Evolutionary conservation across 2,113 vertebrate species (phyloP).

Genomic region (Passer montanus): DNA sequence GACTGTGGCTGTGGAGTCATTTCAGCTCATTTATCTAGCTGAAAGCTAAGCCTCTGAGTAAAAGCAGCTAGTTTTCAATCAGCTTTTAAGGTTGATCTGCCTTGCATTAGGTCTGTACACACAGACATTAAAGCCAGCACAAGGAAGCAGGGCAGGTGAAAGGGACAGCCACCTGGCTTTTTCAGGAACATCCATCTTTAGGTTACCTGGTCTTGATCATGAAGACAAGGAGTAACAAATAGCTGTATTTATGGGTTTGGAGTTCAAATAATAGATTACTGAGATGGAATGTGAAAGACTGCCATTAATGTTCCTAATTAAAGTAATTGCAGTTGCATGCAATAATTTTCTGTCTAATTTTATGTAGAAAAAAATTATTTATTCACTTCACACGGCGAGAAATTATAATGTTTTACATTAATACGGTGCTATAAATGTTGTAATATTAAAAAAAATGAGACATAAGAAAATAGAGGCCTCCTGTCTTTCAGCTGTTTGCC

Average conservation of each 20-base stretch:
- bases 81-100: neutral
- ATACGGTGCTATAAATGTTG: neutral
- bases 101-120: rapidly evolving
- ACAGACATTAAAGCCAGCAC: neutral
- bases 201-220: neutral
- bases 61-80: neutral
- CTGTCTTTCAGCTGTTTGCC: neutral
- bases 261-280: neutral
- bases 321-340: neutral
- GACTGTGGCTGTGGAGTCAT: neutral
- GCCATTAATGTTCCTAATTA: neutral
- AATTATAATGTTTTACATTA: neutral
- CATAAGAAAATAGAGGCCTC: neutral
- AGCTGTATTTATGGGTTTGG: neutral
- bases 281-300: neutral
- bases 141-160: neutral
- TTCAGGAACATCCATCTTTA: neutral
- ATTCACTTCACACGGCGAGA: neutral
- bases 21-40: neutral
- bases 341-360: neutral
- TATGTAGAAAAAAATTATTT: neutral
- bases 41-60: neutral
- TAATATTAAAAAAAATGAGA: neutral
- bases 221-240: neutral
- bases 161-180: neutral